Conservation (phyloP, 2,113 vertebrate species). For the pig (Sus scrofa) region T2T-Sscrofa CM000816.6:42775501-42776000, state of each 20-base stretch:
- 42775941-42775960: conserved; percentile 61
- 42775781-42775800: conserved; percentile 52
- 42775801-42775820: conserved; percentile 59
- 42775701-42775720: conserved; percentile 28
- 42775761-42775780: conserved; percentile 56
- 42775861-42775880: conserved; percentile 67
- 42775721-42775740: conserved; percentile 58
- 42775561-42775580: not conserved
- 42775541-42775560: no score
- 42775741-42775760: conserved; percentile 45
- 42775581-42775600: not conserved
- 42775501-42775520: not conserved
- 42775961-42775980: conserved; percentile 50
- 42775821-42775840: conserved; percentile 62
- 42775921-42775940: conserved; percentile 50
- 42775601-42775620: not conserved
- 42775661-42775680: conserved; percentile 25
- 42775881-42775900: conserved; percentile 72
- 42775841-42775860: conserved; percentile 34
- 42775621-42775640: conserved; percentile 14
- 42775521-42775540: not conserved
- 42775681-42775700: conserved; percentile 38
- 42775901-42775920: conserved; percentile 57
- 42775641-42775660: conserved; percentile 33
- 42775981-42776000: conserved; percentile 60